Evolutionary conservation across 2,797 vertebrate genomes (phyloP).

Genomic region (Taeniopygia guttata): DNA sequence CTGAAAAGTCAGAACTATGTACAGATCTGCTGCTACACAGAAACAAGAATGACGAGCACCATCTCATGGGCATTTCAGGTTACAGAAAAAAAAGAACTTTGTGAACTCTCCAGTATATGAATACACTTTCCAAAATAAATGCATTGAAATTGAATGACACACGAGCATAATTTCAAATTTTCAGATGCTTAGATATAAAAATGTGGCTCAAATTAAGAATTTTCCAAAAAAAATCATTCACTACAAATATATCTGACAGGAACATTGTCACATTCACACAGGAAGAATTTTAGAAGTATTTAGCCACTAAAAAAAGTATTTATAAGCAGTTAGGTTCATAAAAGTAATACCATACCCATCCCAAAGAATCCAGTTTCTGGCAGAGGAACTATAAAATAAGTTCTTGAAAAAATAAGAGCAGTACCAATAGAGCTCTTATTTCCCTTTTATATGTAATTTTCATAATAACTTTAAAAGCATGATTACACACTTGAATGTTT

Average conservation of each 20-base stretch:
- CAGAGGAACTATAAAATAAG: not conserved
- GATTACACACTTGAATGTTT: not conserved
- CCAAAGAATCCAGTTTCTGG: not conserved
- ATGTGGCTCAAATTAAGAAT: not conserved
- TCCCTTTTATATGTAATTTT: rapidly evolving
- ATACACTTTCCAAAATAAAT: not conserved
- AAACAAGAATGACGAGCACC: conserved; percentile 65
- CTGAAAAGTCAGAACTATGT: not conserved
- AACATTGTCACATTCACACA: not conserved
- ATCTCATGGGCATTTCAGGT: conserved; percentile 59
- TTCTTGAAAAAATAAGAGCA: not conserved
- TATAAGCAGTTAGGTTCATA: not conserved
- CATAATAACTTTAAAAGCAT: not conserved
- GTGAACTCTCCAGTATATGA: not conserved
- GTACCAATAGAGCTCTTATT: not conserved
- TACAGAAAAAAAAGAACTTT: not conserved
- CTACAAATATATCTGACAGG: not conserved
- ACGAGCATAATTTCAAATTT: not conserved
- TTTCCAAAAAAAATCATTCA: not conserved
- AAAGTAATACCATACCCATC: not conserved
- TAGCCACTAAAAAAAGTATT: not conserved
- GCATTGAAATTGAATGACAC: not conserved
- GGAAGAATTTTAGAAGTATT: not conserved
- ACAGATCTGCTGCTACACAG: not conserved
- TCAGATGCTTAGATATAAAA: not conserved